Base-by-base conservation (phyloP, 2,113 vertebrate species). In the Ornithorhynchus anatinus region DNA sequence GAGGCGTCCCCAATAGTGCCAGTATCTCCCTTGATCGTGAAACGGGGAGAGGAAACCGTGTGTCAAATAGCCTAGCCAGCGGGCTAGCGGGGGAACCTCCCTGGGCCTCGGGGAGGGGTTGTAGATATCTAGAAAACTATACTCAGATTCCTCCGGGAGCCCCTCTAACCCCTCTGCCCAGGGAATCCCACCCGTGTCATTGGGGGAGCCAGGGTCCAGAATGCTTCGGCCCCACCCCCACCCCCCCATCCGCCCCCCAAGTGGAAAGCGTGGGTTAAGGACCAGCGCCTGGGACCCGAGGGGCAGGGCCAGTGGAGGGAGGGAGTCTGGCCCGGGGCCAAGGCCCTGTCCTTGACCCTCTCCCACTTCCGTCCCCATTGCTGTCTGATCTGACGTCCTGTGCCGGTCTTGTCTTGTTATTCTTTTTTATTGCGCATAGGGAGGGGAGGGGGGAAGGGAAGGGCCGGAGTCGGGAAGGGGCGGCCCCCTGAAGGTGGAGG, bases 21-120 rank as follows among this genome's bases (percentile, higher is more conserved):
- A 84, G 83, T 79, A 58, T 72, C 73, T 81, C 63, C 69, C 78
- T 85, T 80, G 72, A 57, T 71, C 62, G 69, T 66, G 13, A 15
- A 54, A 56, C 68, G 5, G 44, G 67, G 64, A 64, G 58, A 76
- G 80, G 80, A 83, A 78, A 75, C 16, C 72, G 53, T 4, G 74
- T 72, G 85, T 83, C 80, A 85, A 81, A 79, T 82, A 80, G 72
- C n/a, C 85, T 75, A 85, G 83, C 83, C 84, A 71, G n/a, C n/a
- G n/a, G n/a, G n/a, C n/a, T n/a, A n/a, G n/a, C n/a, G 68, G 75
- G 47, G 47, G 22, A 50, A 27, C 25, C 14, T 50, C 47, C 47
- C 47, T 50, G 47, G 47, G 47, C 47, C 16, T 23, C 80, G 70
- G 72, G 85, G 82, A 82, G 83, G 83, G 86, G 86, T 82, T 84